Evolutionary conservation across 37 sponge, comb jelly and placozoan genomes (phyloP).

Genomic region (Agelas oroides): DNA sequence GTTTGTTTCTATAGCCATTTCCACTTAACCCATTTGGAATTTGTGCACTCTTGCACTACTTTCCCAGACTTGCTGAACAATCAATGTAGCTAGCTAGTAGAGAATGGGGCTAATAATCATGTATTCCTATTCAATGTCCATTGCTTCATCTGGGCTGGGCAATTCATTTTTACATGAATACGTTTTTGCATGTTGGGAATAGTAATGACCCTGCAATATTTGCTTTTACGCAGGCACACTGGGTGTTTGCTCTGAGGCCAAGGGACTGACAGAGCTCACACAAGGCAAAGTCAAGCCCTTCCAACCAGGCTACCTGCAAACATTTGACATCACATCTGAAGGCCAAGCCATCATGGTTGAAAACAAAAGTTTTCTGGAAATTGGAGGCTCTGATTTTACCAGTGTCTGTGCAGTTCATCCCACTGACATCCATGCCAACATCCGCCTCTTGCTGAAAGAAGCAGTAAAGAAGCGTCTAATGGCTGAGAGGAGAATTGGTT

Average conservation of each 20-base stretch:
- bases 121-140: no score
- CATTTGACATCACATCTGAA: constrained; percentile 16
- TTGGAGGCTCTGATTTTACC: constrained; percentile 30
- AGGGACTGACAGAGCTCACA: constrained; percentile 43
- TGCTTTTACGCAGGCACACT: constrained; percentile 1
- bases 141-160: no score
- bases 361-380: background rate
- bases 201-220: background rate
- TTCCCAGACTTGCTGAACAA: no score
- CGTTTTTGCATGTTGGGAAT: no score
- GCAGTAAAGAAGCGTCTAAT: constrained; percentile 72
- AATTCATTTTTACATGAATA: no score
- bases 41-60: no score
- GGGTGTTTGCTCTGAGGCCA: constrained; percentile 59
- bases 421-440: constrained; percentile 13
- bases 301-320: constrained; percentile 48
- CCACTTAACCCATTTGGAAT: no score
- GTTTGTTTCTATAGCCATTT: no score
- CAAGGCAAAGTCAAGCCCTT: constrained; percentile 40
- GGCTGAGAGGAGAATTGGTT: constrained; percentile 61
- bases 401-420: background rate
- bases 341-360: constrained; percentile 14
- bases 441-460: constrained; percentile 57
- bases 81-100: no score
- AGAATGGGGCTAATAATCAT: no score